Evolutionary conservation across 2,888 invertebrate species (phyloP).

Genomic region (Scaptodrosophila latifasciaeformis): DNA sequence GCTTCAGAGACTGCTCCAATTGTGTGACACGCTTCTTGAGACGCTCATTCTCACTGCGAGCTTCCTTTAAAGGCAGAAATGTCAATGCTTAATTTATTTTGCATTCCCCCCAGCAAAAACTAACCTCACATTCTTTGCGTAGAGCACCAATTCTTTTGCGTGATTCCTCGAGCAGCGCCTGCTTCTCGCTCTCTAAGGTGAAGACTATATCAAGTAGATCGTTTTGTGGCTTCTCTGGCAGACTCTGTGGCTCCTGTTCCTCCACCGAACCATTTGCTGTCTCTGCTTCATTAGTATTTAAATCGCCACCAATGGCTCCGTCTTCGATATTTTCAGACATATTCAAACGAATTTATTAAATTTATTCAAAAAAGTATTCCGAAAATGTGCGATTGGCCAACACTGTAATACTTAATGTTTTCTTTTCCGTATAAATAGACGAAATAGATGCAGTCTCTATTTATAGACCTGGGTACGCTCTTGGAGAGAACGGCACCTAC

Average conservation of each 20-base stretch:
- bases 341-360: conserved; percentile 28
- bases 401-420: conserved; percentile 32
- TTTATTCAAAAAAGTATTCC: conserved; percentile 22
- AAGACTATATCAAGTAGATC: conserved; percentile 74
- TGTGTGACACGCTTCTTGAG: conserved; percentile 67
- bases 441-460: conserved; percentile 55
- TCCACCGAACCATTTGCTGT: neutral
- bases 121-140: conserved; percentile 74
- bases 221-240: conserved; percentile 52
- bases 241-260: neutral
- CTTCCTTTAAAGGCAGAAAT: conserved; percentile 50
- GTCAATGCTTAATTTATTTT: neutral
- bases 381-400: conserved; percentile 22
- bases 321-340: conserved; percentile 57
- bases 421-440: conserved; percentile 55
- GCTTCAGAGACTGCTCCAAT: conserved; percentile 71
- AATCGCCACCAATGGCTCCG: conserved; percentile 50
- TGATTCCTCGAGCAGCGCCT: conserved; percentile 72
- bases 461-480: conserved; percentile 34
- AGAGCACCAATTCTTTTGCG: conserved; percentile 68
- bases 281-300: conserved; percentile 56
- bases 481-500: conserved; percentile 4
- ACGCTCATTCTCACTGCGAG: conserved; percentile 69
- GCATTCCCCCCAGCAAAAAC: conserved; percentile 33
- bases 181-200: conserved; percentile 73